These are phyloP conservation scores for Lasioglossum vierecki DNA, from an alignment of 2,888 invertebrate genomes.

Conservation along the genomic window DNA sequence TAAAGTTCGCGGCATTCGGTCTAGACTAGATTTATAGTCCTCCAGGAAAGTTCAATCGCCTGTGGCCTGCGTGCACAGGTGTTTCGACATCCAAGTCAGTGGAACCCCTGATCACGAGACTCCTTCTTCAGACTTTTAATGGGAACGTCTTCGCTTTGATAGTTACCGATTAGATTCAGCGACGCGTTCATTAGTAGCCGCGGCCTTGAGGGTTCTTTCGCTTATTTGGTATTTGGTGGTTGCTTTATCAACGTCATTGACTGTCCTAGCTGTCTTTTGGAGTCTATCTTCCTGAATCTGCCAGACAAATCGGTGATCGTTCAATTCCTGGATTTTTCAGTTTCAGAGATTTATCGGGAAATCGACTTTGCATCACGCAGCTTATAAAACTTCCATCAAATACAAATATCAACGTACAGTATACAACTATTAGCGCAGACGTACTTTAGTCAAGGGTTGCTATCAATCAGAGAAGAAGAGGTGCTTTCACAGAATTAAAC, in stretches of 20 bases:
- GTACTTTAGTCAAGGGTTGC: not conserved
- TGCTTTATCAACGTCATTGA: not conserved
- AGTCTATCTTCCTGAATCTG: not conserved
- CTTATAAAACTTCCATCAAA: too few relatives aligned
- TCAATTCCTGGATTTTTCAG: not conserved
- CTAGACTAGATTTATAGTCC: slow-evolving; percentile 77
- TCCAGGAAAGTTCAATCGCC: slow-evolving; percentile 79
- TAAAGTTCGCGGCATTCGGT: slow-evolving; percentile 82
- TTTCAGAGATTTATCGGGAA: not conserved
- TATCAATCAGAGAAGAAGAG: not conserved
- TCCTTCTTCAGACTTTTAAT: not conserved
- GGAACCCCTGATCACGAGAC: not conserved
- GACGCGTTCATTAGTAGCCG: not conserved
- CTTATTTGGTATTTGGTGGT: not conserved
- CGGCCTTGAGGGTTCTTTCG: not conserved
- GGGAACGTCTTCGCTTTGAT: slow-evolving; percentile 5
- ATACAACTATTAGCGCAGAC: not conserved
- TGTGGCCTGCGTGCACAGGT: slow-evolving; percentile 61
- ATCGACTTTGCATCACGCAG: too few relatives aligned
- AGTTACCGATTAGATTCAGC: not conserved
- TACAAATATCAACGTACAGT: not conserved
- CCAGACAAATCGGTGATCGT: not conserved
- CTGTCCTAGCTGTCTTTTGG: not conserved
- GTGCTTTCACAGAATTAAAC: not conserved
- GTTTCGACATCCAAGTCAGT: slow-evolving; percentile 38